Base-by-base conservation (phyloP, 2,888 invertebrate species). In the Neoitamus cyanurus region DNA sequence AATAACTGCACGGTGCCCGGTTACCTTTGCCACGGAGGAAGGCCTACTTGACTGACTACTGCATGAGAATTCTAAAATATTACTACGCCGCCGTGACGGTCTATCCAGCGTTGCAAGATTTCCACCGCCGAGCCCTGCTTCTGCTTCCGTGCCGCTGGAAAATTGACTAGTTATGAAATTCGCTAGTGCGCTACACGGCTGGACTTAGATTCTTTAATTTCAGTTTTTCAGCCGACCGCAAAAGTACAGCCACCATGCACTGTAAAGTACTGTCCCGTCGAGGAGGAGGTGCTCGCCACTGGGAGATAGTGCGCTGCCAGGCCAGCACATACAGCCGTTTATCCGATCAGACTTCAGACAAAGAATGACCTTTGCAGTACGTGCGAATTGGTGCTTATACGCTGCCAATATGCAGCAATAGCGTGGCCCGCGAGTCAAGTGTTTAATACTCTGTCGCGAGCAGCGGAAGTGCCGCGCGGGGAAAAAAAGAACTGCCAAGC, bases 281-380 rank as follows among this genome's bases (percentile, higher is more conserved):
- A 58, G 75, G 42, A 73, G 20, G 36, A 69, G 28, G 30, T 28
- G 7, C 36, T 11, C 31, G 1, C 30, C 30, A 37, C 13, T 37
- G 37, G 25, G 77, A 25, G 46, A 58, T 78, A 48, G 58, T 78
- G n/a, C 9, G 48, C 37, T 78, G 31, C 42, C 58, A 58, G 58
- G 31, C 42, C 58, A 58, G 58, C 58, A 20, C 20, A 25, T 20
- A 48, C 9, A 78, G 11, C n/a, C 31, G 34, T 58, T 31, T 31
- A 58, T 78, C 48, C 15, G 78, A 78, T 78, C 78, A 30, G 34
- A 78, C 15, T 58, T 78, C 78, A 78, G 78, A 78, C 78, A 78
- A 78, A 78, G 78, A 78, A 78, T 58, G 78, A 78, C 78, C 78
- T 78, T 78, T 78, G 78, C 48, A 78, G 31, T 78, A 78, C 78